These are phyloP conservation scores for Drosophila subpulchrella DNA, from an alignment of 1,140 invertebrate genomes.

Conservation along the genomic window DNA sequence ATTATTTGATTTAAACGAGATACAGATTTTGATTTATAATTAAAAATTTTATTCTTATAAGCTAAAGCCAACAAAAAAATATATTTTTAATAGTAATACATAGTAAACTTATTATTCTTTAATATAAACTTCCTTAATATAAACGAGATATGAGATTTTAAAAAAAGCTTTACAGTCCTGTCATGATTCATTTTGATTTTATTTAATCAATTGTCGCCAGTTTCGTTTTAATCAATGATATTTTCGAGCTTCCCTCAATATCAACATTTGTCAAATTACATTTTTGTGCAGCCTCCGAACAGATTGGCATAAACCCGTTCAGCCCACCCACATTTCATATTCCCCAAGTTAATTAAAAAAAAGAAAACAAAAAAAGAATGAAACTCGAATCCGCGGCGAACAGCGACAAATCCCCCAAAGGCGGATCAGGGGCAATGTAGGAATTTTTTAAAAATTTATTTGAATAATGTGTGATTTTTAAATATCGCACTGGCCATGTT, in stretches of 20 bases:
- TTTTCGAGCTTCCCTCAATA: neutral
- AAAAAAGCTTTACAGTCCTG: neutral
- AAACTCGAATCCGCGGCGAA: constrained; percentile 15
- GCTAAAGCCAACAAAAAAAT: too few species aligned
- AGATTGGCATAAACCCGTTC: constrained; percentile 26
- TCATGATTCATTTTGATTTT: neutral
- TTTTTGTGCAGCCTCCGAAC: constrained; percentile 13
- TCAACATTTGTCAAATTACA: constrained; percentile 14
- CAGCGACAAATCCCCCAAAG: constrained; percentile 44
- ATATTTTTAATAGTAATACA: too few species aligned
- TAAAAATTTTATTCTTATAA: too few species aligned
- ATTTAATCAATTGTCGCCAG: neutral
- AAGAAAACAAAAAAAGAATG: constrained; percentile 49
- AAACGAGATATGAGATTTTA: neutral
- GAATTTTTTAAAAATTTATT: constrained; percentile 74
- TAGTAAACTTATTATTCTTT: too few species aligned
- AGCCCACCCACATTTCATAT: constrained; percentile 56
- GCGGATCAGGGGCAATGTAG: constrained; percentile 9
- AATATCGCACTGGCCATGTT: constrained; percentile 57
- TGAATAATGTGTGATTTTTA: constrained; percentile 84
- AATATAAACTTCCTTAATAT: too few species aligned
- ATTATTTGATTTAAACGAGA: too few species aligned
- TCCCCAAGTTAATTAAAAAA: constrained; percentile 82
- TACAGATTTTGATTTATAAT: too few species aligned
- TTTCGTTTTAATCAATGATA: neutral